These are phyloP conservation scores for Macrotrachela quadricornifera DNA, from an alignment of 1,140 invertebrate species.

Conservation along the genomic window DNA sequence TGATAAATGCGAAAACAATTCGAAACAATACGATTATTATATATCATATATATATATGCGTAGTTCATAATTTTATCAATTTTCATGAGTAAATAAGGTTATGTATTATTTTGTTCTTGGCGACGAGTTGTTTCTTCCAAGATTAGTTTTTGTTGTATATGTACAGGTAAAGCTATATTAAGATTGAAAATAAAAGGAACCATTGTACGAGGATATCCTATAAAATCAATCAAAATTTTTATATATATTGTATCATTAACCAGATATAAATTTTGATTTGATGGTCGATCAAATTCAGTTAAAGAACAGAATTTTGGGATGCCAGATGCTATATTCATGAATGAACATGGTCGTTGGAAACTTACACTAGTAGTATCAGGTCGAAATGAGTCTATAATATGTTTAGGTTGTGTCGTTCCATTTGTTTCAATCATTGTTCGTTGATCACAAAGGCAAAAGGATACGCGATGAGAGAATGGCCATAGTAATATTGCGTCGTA, in stretches of 20 bases:
- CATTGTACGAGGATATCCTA: not conserved
- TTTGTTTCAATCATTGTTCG: not conserved
- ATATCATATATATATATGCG: no score
- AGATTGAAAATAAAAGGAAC: no score
- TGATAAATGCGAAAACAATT: no score
- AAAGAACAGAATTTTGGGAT: not conserved
- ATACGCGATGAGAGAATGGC: constrained; percentile 17
- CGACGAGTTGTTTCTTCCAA: no score
- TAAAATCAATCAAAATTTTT: constrained; percentile 1
- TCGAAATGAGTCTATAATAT: constrained; percentile 12
- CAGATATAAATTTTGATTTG: constrained; percentile 8
- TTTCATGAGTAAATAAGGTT: no score
- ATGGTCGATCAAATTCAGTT: not conserved
- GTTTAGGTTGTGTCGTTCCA: not conserved
- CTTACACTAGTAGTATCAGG: constrained; percentile 9
- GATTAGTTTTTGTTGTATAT: no score
- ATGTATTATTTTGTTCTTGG: no score
- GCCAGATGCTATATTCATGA: constrained; percentile 2
- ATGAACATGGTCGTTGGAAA: not conserved
- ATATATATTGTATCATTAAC: constrained; percentile 2
- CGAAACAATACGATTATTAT: no score
- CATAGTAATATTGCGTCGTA: constrained; percentile 15
- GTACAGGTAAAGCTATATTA: no score
- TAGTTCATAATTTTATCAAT: no score
- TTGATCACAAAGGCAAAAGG: constrained; percentile 14